Base-by-base conservation (phyloP, 2,797 vertebrate species). In the Pteronotus mesoamericanus region DNA sequence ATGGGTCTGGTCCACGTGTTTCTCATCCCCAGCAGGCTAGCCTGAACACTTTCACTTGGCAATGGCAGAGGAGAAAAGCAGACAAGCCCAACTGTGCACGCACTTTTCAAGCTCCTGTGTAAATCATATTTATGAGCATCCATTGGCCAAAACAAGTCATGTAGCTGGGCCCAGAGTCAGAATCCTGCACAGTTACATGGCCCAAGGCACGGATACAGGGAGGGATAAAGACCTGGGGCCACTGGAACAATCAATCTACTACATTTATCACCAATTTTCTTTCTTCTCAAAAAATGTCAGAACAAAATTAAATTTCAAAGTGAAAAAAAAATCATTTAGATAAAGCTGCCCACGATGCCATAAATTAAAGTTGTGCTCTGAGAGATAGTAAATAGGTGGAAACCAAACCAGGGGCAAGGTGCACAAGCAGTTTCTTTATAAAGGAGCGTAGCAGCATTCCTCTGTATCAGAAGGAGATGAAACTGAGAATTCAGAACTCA, bases 271-370 rank as follows among this genome's bases (percentile, higher is more conserved):
- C 39, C 26, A 3, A 10, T 42, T 80, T 69, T 39, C 37, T 71
- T 51, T 21, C 64, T 94, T 87, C 77, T 85, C 14, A 89, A 87
- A 77, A 84, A 69, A 64, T 32, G 42, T 46, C 44, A 53, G 48
- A 64, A 59, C 7, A 80, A 83, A 82, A 57, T 78, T 80, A 79
- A 95, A 84, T 89, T 72, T 74, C 84, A 64, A 93, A 93, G 66
- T 61, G 53, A 91, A 83, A 78, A 86, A 57, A 78, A 84, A 57
- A n/a, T 37, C 68, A 77, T 78, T 95, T 78, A 82, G 39, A 74
- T 55, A 61, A 94, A 92, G 6, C 9, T 75, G 12, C 21, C 57
- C 39, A 57, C 91, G 71, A 39, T 10, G 34, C 15, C 22, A 22
- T 42, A 59, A 61, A 44, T 85, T 80, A 80, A 86, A 89, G 29